These are phyloP conservation scores for Drosophila mayaguana DNA, from an alignment of 2,888 invertebrate species.

Conservation along the genomic window DNA sequence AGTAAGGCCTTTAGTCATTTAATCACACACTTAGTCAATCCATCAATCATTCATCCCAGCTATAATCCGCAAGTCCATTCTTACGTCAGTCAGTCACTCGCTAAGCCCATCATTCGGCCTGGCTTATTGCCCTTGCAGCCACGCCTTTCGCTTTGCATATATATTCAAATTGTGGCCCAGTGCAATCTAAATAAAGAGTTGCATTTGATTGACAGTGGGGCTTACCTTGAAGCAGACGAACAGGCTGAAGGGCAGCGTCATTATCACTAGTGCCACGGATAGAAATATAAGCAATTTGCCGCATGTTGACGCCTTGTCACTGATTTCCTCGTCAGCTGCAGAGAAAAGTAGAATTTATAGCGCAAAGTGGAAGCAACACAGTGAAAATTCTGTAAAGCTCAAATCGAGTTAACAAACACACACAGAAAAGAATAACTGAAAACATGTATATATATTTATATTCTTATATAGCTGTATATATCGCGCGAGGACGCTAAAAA, in stretches of 20 bases:
- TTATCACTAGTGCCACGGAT: conserved; percentile 92
- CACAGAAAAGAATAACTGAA: conserved; percentile 25
- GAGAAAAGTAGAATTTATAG: conserved; percentile 57
- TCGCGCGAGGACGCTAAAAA: conserved; percentile 3
- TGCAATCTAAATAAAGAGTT: background rate
- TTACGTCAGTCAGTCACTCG: background rate
- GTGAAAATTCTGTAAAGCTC: conserved; percentile 63
- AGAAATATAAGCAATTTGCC: conserved; percentile 93
- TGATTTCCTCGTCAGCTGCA: conserved; percentile 88
- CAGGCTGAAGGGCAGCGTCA: conserved; percentile 96
- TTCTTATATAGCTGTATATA: conserved; percentile 6
- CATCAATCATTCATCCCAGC: background rate
- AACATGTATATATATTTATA: conserved; percentile 11
- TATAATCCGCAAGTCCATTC: background rate
- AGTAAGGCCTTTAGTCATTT: background rate
- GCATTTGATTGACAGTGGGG: background rate
- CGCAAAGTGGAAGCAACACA: conserved; percentile 45
- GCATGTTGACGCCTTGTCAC: conserved; percentile 90
- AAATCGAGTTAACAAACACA: conserved; percentile 20
- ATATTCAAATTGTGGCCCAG: background rate
- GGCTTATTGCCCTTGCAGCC: background rate
- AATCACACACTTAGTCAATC: background rate
- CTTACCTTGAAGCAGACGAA: conserved; percentile 97
- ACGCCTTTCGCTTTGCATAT: background rate
- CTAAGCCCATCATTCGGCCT: background rate